A percentile compares a stretch with the other conserved stretches of the same genome.
Conservation (phyloP, 2,113 vertebrate genomes). For the Mustela lutreola region DNA sequence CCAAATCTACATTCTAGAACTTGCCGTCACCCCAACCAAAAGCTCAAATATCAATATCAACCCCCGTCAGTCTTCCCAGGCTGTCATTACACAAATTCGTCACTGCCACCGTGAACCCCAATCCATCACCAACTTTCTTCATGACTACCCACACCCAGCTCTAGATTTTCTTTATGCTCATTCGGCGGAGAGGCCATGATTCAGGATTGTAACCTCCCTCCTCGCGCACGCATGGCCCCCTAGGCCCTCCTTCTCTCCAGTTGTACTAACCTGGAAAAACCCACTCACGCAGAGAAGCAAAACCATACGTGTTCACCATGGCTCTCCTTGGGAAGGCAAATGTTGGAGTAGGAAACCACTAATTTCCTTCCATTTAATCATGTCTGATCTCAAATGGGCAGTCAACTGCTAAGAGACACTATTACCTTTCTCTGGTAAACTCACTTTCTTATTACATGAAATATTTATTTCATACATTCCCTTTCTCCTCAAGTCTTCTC, state of each 20-base stretch:
- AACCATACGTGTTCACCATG: too few relatives aligned
- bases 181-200: neutral
- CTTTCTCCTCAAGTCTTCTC: neutral
- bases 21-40: neutral
- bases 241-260: neutral
- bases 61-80: too few relatives aligned
- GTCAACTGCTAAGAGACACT: neutral
- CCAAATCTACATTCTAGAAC: neutral
- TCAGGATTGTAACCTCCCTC: neutral
- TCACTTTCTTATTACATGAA: neutral
- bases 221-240: rapidly evolving
- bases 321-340: neutral
- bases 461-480: neutral
- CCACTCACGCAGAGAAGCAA: neutral
- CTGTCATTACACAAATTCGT: neutral
- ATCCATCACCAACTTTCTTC: neutral
- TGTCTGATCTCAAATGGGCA: neutral
- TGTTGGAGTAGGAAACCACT: neutral
- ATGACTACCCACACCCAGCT: neutral
- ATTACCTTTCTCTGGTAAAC: neutral
- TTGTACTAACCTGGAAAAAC: neutral
- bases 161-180: neutral
- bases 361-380: neutral
- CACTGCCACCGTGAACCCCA: neutral
- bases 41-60: neutral